These are phyloP conservation scores for Hexactinellida sp. DNA, from an alignment of 37 sponge, comb jelly and placozoan genomes.

Conservation along the genomic window DNA sequence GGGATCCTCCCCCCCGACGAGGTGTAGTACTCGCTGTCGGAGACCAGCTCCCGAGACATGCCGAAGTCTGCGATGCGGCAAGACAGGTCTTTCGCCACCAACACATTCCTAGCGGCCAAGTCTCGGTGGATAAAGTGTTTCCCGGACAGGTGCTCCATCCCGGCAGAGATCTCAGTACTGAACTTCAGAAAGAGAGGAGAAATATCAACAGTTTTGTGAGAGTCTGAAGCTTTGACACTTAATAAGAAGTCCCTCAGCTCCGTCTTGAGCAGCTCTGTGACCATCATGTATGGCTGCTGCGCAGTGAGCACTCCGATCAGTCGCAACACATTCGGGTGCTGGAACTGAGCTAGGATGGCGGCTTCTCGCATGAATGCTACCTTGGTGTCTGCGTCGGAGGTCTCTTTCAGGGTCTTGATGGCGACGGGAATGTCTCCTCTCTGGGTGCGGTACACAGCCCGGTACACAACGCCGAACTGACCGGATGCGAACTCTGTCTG, in stretches of 20 bases:
- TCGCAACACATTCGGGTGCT: neutral
- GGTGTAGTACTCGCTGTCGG: constrained; percentile 13
- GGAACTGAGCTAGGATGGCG: constrained; percentile 17
- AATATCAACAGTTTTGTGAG: neutral
- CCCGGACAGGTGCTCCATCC: neutral
- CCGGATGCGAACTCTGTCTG: constrained; percentile 3
- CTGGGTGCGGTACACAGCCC: neutral
- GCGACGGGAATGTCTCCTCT: constrained; percentile 3
- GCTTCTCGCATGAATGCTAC: constrained; percentile 19
- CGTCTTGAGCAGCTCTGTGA: constrained; percentile 7
- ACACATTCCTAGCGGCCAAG: neutral
- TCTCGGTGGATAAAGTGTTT: constrained; percentile 5
- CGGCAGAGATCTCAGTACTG: neutral
- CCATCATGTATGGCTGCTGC: constrained; percentile 11
- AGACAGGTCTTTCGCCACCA: neutral
- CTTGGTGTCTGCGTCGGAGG: neutral
- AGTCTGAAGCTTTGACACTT: neutral
- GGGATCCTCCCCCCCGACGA: neutral
- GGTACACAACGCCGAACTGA: neutral
- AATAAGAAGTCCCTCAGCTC: neutral
- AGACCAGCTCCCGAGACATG: neutral
- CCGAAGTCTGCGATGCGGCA: constrained; percentile 1
- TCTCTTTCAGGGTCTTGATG: constrained; percentile 6
- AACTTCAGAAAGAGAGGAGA: neutral
- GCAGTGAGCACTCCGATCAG: constrained; percentile 5